phyloP scores from a whole-genome alignment of 1,140 invertebrate species.

The Aphidius ervi region DNA sequence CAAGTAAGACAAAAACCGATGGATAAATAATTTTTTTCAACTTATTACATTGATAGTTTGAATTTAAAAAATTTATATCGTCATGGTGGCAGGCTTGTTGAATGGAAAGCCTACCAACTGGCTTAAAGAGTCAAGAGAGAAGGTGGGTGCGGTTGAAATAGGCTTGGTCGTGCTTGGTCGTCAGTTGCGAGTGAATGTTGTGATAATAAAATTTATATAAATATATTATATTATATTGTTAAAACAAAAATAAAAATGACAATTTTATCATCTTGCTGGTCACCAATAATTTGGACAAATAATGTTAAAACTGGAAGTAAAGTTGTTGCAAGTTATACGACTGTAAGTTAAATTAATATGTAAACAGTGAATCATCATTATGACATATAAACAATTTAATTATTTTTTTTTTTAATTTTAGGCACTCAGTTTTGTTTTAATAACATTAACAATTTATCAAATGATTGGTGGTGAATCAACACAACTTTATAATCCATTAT shows the following conservation, averaged over 20 bases:
- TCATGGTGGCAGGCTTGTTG: too few relatives aligned
- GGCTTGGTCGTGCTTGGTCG: background rate
- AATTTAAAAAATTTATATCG: too few relatives aligned
- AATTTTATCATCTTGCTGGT: conserved; percentile 77
- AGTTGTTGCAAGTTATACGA: conserved; percentile 74
- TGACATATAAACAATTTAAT: background rate
- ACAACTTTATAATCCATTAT: conserved; percentile 80
- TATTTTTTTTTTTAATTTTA: conserved; percentile 34
- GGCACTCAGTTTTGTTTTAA: conserved; percentile 68
- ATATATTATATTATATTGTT: background rate
- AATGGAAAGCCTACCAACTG: too few relatives aligned
- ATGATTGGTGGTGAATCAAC: conserved; percentile 79
- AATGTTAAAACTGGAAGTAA: conserved; percentile 70
- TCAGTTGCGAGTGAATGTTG: background rate
- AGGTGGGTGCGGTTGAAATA: conserved; percentile 16
- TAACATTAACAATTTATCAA: conserved; percentile 71
- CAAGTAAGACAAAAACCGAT: too few relatives aligned
- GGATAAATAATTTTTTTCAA: too few relatives aligned
- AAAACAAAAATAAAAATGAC: conserved; percentile 56
- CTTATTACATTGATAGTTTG: too few relatives aligned
- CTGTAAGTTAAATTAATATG: conserved; percentile 44
- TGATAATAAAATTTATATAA: conserved; percentile 1
- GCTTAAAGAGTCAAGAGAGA: background rate
- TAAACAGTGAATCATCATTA: conserved; percentile 7
- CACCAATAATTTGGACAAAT: conserved; percentile 79